These are phyloP conservation scores for Pseudorhombus dupliciocellatus DNA, from an alignment of 2,113 vertebrate species.

Conservation along the genomic window DNA sequence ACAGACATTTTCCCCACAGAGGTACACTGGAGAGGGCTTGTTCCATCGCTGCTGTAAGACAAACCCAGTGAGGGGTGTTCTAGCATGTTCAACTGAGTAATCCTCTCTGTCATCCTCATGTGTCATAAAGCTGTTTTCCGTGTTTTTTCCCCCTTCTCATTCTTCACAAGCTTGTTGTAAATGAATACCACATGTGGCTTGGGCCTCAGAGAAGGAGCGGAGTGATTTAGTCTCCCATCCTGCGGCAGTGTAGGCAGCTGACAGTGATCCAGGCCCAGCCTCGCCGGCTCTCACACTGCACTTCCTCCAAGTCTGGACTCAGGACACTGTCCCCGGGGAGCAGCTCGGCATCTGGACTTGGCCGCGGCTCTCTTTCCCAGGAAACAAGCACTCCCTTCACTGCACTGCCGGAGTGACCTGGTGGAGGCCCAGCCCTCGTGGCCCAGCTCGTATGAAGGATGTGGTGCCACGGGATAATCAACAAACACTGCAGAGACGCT, in stretches of 20 bases:
- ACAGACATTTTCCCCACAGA: conserved; percentile 64
- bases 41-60: conserved; percentile 52
- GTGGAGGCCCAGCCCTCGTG: conserved; percentile 74
- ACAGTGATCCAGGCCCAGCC: conserved; percentile 67
- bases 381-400: conserved; percentile 86
- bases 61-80: conserved; percentile 58
- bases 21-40: conserved; percentile 39
- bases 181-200: conserved; percentile 80
- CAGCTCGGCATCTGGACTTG: conserved; percentile 88
- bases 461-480: conserved; percentile 45
- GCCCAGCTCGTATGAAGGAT: conserved; percentile 41
- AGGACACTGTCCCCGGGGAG: conserved; percentile 83
- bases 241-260: conserved; percentile 75
- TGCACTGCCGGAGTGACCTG: conserved; percentile 76
- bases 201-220: conserved; percentile 64
- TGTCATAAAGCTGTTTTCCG: conserved; percentile 82
- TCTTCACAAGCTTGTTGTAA: conserved; percentile 77
- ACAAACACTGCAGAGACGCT: conserved; percentile 24
- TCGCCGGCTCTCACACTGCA: conserved; percentile 73
- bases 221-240: conserved; percentile 78
- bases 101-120: conserved; percentile 76
- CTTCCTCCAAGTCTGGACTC: conserved; percentile 80
- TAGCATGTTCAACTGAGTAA: conserved; percentile 72
- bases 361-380: conserved; percentile 89
- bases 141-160: conserved; percentile 40